phyloP scores from a whole-genome alignment of 2,888 invertebrate genomes.

The Microctonus hyperodae region DNA sequence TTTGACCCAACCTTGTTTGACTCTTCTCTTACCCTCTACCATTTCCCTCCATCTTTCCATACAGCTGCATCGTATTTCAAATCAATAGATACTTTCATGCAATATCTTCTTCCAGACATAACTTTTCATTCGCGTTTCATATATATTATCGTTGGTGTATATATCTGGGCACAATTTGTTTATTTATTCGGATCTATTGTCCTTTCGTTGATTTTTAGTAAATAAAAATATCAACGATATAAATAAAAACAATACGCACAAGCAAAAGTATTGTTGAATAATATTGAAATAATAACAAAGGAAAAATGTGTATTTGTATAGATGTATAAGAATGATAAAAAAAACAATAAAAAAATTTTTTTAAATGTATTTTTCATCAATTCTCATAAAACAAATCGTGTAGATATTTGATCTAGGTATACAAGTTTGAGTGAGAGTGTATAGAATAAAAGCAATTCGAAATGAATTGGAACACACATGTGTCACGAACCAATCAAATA shows the following conservation, averaged over 20 bases:
- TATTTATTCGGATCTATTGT: not conserved
- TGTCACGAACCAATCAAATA: not conserved
- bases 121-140: not conserved
- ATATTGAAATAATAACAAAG: not conserved
- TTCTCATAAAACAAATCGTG: not conserved
- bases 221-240: not conserved
- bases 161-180: not conserved
- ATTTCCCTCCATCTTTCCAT: not conserved
- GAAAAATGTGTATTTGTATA: not conserved
- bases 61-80: conserved; percentile 35
- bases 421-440: not conserved
- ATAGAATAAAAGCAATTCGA: not conserved
- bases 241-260: not conserved
- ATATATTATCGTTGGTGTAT: not conserved
- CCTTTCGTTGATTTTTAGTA: not conserved
- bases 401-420: not conserved
- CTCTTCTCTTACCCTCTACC: not conserved
- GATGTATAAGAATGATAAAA: not conserved
- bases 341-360: not conserved
- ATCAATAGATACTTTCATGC: conserved; percentile 42
- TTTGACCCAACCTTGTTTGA: conserved; percentile 8
- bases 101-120: conserved; percentile 38
- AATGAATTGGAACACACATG: not conserved
- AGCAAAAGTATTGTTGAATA: not conserved
- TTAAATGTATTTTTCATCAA: not conserved